Percentiles rank a stretch among this genome's conserved stretches.
These are phyloP conservation scores for Ochotona curzoniae DNA, from an alignment of 2,113 vertebrate genomes.

Conservation along the genomic window DNA sequence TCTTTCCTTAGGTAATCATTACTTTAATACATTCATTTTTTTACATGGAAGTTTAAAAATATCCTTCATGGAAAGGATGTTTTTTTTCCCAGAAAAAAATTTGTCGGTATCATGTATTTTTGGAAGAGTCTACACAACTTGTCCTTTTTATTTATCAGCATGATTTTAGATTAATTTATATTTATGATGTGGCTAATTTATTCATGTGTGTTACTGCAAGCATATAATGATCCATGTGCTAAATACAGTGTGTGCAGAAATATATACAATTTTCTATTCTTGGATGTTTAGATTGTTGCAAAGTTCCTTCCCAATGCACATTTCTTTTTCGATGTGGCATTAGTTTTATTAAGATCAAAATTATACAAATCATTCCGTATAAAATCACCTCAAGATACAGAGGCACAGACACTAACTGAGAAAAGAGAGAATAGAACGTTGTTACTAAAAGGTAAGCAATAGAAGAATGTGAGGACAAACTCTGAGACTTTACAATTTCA, in stretches of 20 bases:
- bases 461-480: too few relatives aligned
- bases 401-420: too few relatives aligned
- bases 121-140: not conserved
- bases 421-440: too few relatives aligned
- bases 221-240: not conserved
- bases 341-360: too few relatives aligned
- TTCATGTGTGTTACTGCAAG: not conserved
- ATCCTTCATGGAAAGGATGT: not conserved
- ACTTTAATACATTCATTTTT: not conserved
- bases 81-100: constrained; percentile 15
- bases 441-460: too few relatives aligned
- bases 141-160: not conserved
- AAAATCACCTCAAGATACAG: too few relatives aligned
- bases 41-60: not conserved
- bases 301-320: too few relatives aligned
- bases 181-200: not conserved
- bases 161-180: constrained; percentile 12
- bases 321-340: too few relatives aligned
- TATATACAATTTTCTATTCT: not conserved
- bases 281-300: not conserved
- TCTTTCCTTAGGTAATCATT: not conserved
- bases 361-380: too few relatives aligned
- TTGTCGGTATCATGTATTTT: not conserved
- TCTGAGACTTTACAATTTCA: too few relatives aligned
- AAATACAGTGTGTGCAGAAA: not conserved